Evolutionary conservation across 2,113 vertebrate species (phyloP).

Genomic region (Psilopsiagon aurifrons): DNA sequence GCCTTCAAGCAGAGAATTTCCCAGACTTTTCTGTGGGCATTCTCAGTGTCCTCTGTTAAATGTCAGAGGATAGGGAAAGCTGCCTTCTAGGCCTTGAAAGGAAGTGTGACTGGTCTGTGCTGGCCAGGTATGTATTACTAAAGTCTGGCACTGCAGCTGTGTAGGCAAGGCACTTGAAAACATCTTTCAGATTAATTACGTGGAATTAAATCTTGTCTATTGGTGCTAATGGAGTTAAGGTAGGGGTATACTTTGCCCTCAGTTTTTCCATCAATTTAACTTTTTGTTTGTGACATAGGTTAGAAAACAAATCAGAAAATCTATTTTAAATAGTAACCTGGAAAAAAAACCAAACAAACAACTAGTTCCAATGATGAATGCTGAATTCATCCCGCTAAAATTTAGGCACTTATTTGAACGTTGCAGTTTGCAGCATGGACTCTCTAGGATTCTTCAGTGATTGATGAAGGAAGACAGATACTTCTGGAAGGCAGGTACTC

Average conservation of each 20-base stretch:
- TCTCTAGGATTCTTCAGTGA: neutral
- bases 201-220: neutral
- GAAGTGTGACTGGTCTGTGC: neutral
- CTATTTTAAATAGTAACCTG: neutral
- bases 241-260: neutral
- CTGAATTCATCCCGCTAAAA: neutral
- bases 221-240: neutral
- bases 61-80: neutral
- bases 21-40: neutral
- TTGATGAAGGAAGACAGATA: neutral
- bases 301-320: neutral
- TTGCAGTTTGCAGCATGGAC: neutral
- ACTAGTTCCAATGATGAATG: neutral
- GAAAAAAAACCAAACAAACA: neutral
- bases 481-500: neutral
- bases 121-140: neutral
- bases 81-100: conserved; percentile 25
- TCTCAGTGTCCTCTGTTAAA: conserved; percentile 9
- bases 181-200: neutral
- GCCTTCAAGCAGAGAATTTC: neutral
- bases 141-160: neutral
- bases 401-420: neutral
- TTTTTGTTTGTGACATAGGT: neutral
- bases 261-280: neutral
- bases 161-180: neutral